Evolutionary conservation across 2,113 vertebrate species (phyloP).

Genomic region (Pedionomus torquatus): DNA sequence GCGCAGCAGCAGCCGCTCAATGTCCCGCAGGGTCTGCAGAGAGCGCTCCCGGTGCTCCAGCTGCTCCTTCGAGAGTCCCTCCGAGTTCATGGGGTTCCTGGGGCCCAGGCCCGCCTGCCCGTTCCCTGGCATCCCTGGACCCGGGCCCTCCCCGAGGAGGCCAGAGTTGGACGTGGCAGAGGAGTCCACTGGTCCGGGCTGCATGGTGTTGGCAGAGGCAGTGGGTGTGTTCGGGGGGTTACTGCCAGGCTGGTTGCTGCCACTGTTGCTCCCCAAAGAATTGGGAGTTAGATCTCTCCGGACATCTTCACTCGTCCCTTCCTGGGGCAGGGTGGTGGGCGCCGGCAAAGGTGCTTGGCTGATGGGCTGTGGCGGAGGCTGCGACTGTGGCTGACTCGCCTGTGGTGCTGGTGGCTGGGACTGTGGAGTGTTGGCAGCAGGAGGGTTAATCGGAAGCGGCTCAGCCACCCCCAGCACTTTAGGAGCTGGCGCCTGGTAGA

Average conservation of each 20-base stretch:
- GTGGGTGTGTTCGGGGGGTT: slow-evolving; percentile 77
- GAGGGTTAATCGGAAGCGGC: slow-evolving; percentile 80
- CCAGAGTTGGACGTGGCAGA: not conserved
- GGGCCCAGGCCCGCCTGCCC: slow-evolving; percentile 66
- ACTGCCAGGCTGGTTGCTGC: slow-evolving; percentile 66
- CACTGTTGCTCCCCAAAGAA: slow-evolving; percentile 75
- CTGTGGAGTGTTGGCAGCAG: slow-evolving; percentile 84
- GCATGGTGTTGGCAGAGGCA: slow-evolving; percentile 50
- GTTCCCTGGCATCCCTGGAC: slow-evolving; percentile 56
- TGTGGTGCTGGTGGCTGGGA: slow-evolving; percentile 77
- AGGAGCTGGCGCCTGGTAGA: slow-evolving; percentile 64
- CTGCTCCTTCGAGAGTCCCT: slow-evolving; percentile 94
- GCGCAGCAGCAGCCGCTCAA: slow-evolving; percentile 90
- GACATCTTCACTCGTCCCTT: slow-evolving; percentile 70
- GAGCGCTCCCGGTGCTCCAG: slow-evolving; percentile 95
- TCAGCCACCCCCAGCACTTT: slow-evolving; percentile 83
- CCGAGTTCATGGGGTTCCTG: slow-evolving; percentile 73
- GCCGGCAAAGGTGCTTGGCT: slow-evolving; percentile 56
- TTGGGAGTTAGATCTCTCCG: slow-evolving; percentile 78
- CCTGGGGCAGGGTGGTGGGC: slow-evolving; percentile 39
- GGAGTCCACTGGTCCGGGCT: slow-evolving; percentile 68
- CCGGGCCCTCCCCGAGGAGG: slow-evolving; percentile 59
- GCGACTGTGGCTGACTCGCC: slow-evolving; percentile 72
- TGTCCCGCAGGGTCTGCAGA: slow-evolving; percentile 93
- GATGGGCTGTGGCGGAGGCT: slow-evolving; percentile 60